Conservation (phyloP, 2,797 vertebrate genomes). For the Zenarchopterus dispar region DNA sequence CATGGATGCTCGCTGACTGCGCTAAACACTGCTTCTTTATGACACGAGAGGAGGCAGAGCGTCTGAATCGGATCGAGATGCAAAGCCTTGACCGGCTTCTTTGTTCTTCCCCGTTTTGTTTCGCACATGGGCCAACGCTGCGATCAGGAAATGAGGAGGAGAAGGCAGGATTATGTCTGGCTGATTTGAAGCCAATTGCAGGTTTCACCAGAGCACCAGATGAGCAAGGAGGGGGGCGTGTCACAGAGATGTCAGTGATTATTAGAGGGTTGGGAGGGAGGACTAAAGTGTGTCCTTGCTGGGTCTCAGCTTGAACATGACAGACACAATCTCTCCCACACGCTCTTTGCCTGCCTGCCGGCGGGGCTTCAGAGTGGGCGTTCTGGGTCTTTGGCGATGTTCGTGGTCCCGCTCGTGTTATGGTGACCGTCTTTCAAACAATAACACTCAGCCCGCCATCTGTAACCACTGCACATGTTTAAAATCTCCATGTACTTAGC, state of each 20-base stretch:
- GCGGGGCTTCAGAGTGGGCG: slow-evolving; percentile 46
- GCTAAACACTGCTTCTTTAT: slow-evolving; percentile 65
- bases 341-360: slow-evolving; percentile 31
- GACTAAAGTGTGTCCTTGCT: slow-evolving; percentile 51
- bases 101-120: slow-evolving; percentile 58
- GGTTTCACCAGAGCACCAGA: slow-evolving; percentile 63
- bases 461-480: slow-evolving; percentile 21
- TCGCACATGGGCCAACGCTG: slow-evolving; percentile 7
- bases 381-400: slow-evolving; percentile 38
- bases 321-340: slow-evolving; percentile 57
- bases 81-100: slow-evolving; percentile 37
- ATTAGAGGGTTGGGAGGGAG: slow-evolving; percentile 70
- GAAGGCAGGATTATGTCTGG: slow-evolving; percentile 76
- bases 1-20: slow-evolving; percentile 67
- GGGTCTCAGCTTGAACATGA: slow-evolving; percentile 74
- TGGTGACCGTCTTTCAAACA: slow-evolving; percentile 56
- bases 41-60: slow-evolving; percentile 53
- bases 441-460: slow-evolving; percentile 33
- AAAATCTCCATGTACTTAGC: slow-evolving; percentile 8
- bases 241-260: slow-evolving; percentile 75
- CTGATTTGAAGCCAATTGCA: slow-evolving; percentile 81
- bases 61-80: slow-evolving; percentile 52
- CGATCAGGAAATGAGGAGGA: slow-evolving; percentile 54
- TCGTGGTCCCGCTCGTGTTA: slow-evolving; percentile 41
- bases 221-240: slow-evolving; percentile 53